A percentile compares a stretch with the other conserved stretches of the same genome.
These are phyloP conservation scores for Phalacrocorax aristotelis DNA, from an alignment of 2,113 vertebrate species.

Conservation along the genomic window DNA sequence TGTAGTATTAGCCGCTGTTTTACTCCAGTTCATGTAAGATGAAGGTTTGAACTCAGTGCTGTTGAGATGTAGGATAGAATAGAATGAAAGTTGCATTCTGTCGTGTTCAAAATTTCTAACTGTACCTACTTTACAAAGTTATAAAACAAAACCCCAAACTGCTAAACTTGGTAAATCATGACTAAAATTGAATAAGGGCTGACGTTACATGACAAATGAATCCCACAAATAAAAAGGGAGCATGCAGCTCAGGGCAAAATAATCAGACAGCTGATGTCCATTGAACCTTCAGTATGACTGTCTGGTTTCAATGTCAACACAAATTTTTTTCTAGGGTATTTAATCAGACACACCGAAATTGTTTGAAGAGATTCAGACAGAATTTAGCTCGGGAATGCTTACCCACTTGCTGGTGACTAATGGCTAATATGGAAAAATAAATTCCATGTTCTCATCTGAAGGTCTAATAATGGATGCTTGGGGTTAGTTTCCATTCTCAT, in stretches of 20 bases:
- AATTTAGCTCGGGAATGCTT: not conserved
- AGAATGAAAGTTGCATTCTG: not conserved
- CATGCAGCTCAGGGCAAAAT: not conserved
- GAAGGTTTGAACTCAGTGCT: not conserved
- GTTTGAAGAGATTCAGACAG: not conserved
- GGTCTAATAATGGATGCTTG: not conserved
- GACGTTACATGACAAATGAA: not conserved
- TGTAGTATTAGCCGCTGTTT: not conserved
- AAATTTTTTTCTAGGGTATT: not conserved
- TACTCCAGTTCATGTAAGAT: not conserved
- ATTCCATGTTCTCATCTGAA: not conserved
- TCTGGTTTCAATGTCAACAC: constrained; percentile 43
- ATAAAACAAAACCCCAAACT: not conserved
- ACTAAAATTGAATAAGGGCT: not conserved
- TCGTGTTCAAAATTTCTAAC: not conserved
- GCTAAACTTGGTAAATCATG: not conserved
- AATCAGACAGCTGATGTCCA: constrained; percentile 31
- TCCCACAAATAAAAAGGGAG: not conserved
- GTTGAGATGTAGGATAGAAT: not conserved
- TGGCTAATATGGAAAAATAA: not conserved
- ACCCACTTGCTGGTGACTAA: not conserved
- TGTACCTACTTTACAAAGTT: not conserved
- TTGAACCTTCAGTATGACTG: constrained; percentile 24
- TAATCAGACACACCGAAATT: not conserved
- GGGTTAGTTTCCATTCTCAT: not conserved